These are phyloP conservation scores for Hypomecis atomaria DNA, from an alignment of 2,888 invertebrate species.

Conservation along the genomic window DNA sequence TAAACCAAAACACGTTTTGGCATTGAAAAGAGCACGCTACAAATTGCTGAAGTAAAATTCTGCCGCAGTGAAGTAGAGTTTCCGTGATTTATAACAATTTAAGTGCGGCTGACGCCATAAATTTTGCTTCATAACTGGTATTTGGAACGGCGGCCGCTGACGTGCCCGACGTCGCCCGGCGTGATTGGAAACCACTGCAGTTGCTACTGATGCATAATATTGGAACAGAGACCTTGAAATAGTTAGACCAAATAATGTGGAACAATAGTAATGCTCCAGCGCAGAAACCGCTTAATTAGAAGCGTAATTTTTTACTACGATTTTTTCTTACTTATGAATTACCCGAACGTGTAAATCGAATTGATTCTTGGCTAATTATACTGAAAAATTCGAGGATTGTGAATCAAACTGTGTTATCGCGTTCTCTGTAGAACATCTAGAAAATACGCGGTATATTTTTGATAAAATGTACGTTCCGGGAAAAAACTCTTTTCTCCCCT, in stretches of 20 bases:
- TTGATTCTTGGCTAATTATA: too few species aligned
- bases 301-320: too few species aligned
- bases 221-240: constrained; percentile 17
- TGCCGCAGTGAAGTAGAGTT: constrained; percentile 35
- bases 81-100: constrained; percentile 51
- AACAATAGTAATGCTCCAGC: too few species aligned
- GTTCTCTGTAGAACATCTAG: too few species aligned
- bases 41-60: constrained; percentile 46
- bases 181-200: constrained; percentile 43
- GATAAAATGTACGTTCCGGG: too few species aligned
- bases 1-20: constrained; percentile 36
- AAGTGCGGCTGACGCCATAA: constrained; percentile 49
- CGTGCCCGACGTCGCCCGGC: constrained; percentile 36
- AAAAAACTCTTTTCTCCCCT: too few species aligned
- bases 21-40: constrained; percentile 43
- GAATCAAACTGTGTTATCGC: too few species aligned
- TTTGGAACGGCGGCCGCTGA: constrained; percentile 50
- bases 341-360: too few species aligned
- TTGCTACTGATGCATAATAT: constrained; percentile 36
- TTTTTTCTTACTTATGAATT: too few species aligned
- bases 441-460: too few species aligned
- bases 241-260: background rate
- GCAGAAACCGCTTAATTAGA: too few species aligned
- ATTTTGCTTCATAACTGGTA: constrained; percentile 55
- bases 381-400: too few species aligned